These are phyloP conservation scores for Macrotus californicus DNA, from an alignment of 2,113 vertebrate species.

Conservation along the genomic window DNA sequence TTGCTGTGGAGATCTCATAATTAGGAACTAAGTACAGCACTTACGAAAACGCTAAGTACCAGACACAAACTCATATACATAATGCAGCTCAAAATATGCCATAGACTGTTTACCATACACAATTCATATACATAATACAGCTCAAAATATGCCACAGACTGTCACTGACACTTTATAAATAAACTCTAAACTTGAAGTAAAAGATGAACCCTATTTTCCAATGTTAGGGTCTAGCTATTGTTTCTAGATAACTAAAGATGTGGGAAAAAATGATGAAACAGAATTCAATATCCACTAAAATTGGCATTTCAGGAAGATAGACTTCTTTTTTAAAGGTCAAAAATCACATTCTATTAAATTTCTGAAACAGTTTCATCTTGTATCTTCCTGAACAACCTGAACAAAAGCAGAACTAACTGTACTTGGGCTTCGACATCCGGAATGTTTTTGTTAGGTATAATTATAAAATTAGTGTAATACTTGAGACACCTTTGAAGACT, in stretches of 20 bases:
- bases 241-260: constrained; percentile 39
- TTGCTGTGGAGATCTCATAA: not conserved
- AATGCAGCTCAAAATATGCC: not conserved
- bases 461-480: not conserved
- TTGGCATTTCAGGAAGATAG: not conserved
- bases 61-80: not conserved
- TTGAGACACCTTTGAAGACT: not conserved
- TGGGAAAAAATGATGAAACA: not conserved
- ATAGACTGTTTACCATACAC: not conserved
- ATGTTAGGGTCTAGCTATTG: not conserved
- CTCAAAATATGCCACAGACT: not conserved
- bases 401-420: not conserved
- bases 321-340: constrained; percentile 30
- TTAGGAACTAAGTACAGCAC: not conserved
- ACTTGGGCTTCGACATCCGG: not conserved
- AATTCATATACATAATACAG: not conserved
- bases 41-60: not conserved
- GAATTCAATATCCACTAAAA: constrained; percentile 16
- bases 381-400: not conserved
- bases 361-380: not conserved
- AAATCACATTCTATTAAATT: not conserved
- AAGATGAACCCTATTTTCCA: not conserved
- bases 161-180: not conserved
- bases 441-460: not conserved
- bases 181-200: constrained; percentile 7